phyloP scores from a whole-genome alignment of 92 coral and sea anemone genomes.

The Bergia puertoricense region DNA sequence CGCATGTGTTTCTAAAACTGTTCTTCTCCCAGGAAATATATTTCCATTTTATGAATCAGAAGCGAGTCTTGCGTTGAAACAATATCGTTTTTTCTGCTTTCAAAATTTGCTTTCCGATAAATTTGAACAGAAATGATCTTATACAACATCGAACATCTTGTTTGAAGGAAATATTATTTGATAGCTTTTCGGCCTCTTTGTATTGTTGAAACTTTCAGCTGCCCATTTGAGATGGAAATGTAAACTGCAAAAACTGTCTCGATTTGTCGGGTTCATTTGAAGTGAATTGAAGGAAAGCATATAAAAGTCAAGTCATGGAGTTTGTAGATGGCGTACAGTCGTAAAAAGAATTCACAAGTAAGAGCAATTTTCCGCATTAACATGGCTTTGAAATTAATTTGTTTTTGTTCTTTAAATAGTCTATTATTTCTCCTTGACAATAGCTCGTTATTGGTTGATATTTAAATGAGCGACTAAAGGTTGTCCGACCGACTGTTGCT shows the following conservation, averaged over 20 bases:
- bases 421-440: conserved; percentile 3
- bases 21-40: too few species aligned
- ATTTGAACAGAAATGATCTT: not conserved
- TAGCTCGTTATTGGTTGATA: conserved; percentile 12
- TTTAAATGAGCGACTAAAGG: conserved; percentile 11
- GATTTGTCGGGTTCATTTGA: not conserved
- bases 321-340: not conserved
- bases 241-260: not conserved
- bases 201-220: not conserved
- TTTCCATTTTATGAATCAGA: not conserved
- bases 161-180: conserved; percentile 9
- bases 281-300: not conserved
- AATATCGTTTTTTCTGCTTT: not conserved
- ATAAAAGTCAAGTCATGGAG: not conserved
- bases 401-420: not conserved
- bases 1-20: not conserved
- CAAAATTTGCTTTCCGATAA: conserved; percentile 15
- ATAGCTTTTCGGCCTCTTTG: conserved; percentile 23
- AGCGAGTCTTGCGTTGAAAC: not conserved
- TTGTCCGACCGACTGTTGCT: conserved; percentile 13
- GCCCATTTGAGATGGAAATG: not conserved
- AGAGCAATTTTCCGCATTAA: not conserved
- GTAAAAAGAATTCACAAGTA: not conserved
- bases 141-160: not conserved
- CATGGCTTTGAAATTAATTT: not conserved